Conservation (phyloP, 2,888 invertebrate species). For the Harmothoe impar region DNA sequence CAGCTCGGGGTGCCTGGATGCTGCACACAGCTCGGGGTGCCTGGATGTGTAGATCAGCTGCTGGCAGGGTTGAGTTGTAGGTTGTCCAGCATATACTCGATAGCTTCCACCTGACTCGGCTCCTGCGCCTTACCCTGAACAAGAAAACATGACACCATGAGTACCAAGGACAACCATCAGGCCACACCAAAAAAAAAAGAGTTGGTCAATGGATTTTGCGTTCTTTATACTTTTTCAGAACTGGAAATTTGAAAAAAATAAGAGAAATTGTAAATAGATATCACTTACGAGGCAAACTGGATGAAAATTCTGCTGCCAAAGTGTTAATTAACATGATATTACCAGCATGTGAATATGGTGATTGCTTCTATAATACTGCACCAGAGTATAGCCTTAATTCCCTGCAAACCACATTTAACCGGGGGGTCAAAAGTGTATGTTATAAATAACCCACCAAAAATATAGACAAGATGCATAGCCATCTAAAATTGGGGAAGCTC, state of each 20-base stretch:
- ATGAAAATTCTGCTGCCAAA: not conserved
- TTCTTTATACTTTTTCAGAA: not conserved
- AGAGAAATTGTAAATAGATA: not conserved
- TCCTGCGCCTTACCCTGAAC: not conserved
- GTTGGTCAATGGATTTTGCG: not conserved
- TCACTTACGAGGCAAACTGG: no score
- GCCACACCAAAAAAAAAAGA: no score
- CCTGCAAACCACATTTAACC: no score
- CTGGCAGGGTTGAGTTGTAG: conserved; percentile 17
- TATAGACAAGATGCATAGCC: no score
- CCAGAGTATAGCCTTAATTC: no score
- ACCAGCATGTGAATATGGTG: not conserved
- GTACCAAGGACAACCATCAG: not conserved
- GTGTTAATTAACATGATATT: not conserved
- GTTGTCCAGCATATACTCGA: conserved; percentile 56
- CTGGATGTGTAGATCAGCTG: no score
- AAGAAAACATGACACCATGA: not conserved
- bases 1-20: no score
- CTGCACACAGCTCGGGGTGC: no score
- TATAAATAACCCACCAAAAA: no score
- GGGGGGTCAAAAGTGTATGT: no score
- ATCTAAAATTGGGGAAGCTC: no score
- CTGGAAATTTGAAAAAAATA: not conserved
- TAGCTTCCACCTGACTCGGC: conserved; percentile 39
- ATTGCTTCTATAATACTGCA: no score